phyloP scores from a whole-genome alignment of 2,113 vertebrate species.

The Hepsetus odoe region DNA sequence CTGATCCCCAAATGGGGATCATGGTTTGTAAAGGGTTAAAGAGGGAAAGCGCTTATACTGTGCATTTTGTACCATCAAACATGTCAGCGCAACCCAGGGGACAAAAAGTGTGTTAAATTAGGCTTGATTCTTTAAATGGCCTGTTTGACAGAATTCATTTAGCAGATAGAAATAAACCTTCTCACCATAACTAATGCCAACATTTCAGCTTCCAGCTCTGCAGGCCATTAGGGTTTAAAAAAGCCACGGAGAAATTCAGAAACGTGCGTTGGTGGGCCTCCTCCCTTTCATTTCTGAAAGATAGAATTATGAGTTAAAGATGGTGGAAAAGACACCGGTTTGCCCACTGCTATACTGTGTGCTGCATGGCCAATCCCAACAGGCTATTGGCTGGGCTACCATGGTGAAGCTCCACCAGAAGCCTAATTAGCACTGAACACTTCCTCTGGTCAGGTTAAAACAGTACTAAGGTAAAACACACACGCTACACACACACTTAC shows the following conservation, averaged over 20 bases:
- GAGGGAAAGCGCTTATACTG: too few relatives aligned
- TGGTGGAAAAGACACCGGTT: slow-evolving; percentile 2
- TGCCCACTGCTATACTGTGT: slow-evolving; percentile 23
- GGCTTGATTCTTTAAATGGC: too few relatives aligned
- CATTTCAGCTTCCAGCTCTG: too few relatives aligned
- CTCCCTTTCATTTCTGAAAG: slow-evolving; percentile 12
- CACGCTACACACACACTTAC: background rate
- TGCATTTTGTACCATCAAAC: too few relatives aligned
- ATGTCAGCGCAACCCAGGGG: too few relatives aligned
- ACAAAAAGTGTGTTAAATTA: too few relatives aligned
- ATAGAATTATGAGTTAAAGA: background rate
- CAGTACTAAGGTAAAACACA: slow-evolving; percentile 4
- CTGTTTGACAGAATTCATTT: background rate
- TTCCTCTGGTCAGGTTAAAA: slow-evolving; percentile 23
- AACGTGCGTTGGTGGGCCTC: background rate
- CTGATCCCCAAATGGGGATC: too few relatives aligned
- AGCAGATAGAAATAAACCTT: background rate
- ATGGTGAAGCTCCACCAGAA: slow-evolving; percentile 36
- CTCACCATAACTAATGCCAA: background rate
- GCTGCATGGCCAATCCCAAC: background rate
- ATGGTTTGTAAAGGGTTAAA: too few relatives aligned
- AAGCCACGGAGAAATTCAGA: too few relatives aligned
- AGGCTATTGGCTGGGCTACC: slow-evolving; percentile 6
- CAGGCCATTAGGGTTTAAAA: background rate
- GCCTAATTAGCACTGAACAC: slow-evolving; percentile 39